phyloP scores from a whole-genome alignment of 2,797 vertebrate species.

The Acanthiza pusilla region DNA sequence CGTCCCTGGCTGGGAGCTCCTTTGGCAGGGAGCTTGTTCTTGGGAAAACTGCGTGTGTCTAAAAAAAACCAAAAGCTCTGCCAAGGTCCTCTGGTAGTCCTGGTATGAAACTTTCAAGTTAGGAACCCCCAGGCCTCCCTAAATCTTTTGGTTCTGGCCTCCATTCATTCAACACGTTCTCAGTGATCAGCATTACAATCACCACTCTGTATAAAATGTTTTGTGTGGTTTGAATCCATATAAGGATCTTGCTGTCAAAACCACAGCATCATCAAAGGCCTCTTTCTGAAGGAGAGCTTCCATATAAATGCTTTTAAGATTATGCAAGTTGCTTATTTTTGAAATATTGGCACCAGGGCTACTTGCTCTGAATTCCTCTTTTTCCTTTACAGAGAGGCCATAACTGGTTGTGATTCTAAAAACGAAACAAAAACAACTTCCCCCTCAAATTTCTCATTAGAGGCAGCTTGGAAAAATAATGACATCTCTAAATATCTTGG shows the following conservation, averaged over 20 bases:
- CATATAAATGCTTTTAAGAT: neutral
- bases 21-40: neutral
- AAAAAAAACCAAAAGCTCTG: neutral
- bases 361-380: neutral
- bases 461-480: neutral
- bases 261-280: neutral
- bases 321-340: slow-evolving; percentile 7
- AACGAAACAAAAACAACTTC: neutral
- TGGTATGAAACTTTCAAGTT: neutral
- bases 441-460: neutral
- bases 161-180: neutral
- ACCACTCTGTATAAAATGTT: fast-evolving
- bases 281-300: neutral
- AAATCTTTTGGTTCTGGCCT: neutral
- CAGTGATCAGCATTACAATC: fast-evolving
- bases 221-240: neutral
- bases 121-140: fast-evolving
- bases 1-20: neutral
- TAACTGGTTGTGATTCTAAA: neutral
- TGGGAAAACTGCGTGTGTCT: neutral
- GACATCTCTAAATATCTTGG: neutral
- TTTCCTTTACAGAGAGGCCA: neutral
- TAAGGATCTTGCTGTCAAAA: slow-evolving; percentile 12
- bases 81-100: neutral
- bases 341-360: neutral